phyloP scores from a whole-genome alignment of 2,113 vertebrate genomes.

The human region GRCh38 chr12:18647001-18647500 shows the following conservation, averaged over 20 bases:
- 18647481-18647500: conserved; percentile 6
- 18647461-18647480: neutral
- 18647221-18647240: neutral
- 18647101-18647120: conserved; percentile 29
- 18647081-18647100: neutral
- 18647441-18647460: too few relatives aligned
- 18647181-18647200: neutral
- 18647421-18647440: too few relatives aligned
- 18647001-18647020: conserved; percentile 39
- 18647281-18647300: too few relatives aligned
- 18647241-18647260: neutral
- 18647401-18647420: too few relatives aligned
- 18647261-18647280: too few relatives aligned
- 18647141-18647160: conserved; percentile 36
- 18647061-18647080: neutral
- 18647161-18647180: neutral
- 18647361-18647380: too few relatives aligned
- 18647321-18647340: too few relatives aligned
- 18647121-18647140: conserved; percentile 57
- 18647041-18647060: neutral
- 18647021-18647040: conserved; percentile 53
- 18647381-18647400: too few relatives aligned
- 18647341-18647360: too few relatives aligned
- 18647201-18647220: neutral
- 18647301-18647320: too few relatives aligned